Base-by-base conservation (phyloP, 2,113 vertebrate species). In the Ptilorrhoa leucosticta region DNA sequence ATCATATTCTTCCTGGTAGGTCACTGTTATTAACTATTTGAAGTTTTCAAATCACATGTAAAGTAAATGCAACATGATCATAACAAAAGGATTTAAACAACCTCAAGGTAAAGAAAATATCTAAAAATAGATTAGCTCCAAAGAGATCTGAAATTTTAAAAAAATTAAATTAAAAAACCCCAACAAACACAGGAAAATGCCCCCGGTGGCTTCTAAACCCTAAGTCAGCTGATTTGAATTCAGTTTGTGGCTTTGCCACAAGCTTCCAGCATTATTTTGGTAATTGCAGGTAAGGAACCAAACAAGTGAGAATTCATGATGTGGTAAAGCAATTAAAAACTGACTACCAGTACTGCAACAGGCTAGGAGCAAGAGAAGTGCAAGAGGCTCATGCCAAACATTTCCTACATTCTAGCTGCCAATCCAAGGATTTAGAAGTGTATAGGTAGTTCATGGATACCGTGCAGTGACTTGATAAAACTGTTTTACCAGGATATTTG, bases 381-480 rank as follows among this genome's bases (percentile, higher is more conserved):
- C 26, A 76, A 75, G 22, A 48, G 26, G 37, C 21, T 78, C 22
- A 23, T 14, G 17, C 11, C 47, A 69, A 87, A 20, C n/a, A 19
- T 69, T 72, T 69, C 15, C 33, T 85, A 58, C 24, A 63, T 77
- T 87, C 50, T n/a, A 73, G 64, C 37, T 39, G 23, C 19, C 17
- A 68, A 0, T 87, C 9, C 42, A 70, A 65, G 45, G 39, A 75
- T 73, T 84, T 70, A 53, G 28, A 89, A 70, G 33, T 8, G 9
- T 47, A 54, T 1, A 65, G 42, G 35, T 10, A 47, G 21, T 58
- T 50, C 33, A 47, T 18, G 60, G 39, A 58, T 28, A 58, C 7
- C 0, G 0, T 13, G 14, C 21, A 66, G 51, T 1, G 16, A 83
- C 27, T 65, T 63, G 40, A 56, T 72, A 47, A 60, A 91, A 60